Evolutionary conservation across 2,797 vertebrate genomes (phyloP).

Genomic region (Hemitrygon akajei): DNA sequence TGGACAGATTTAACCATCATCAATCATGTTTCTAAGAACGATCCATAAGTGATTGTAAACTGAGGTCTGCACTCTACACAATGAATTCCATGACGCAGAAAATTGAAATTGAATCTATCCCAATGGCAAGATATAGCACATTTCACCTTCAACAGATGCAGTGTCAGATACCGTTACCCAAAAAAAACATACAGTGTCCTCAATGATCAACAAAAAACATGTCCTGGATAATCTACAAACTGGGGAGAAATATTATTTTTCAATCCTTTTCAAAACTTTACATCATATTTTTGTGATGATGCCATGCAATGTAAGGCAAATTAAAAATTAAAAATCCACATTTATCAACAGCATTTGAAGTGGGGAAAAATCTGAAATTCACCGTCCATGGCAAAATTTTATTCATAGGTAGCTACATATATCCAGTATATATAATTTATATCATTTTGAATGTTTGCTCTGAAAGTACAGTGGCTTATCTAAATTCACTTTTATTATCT

Average conservation of each 20-base stretch:
- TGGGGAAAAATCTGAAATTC: background rate
- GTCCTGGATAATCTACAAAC: background rate
- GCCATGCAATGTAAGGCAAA: background rate
- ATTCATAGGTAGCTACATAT: no score
- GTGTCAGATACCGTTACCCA: background rate
- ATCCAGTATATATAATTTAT: background rate
- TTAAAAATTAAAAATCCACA: background rate
- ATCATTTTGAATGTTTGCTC: background rate
- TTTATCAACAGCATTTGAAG: background rate
- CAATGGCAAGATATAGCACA: background rate
- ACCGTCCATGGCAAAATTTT: background rate
- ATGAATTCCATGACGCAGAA: conserved; percentile 16
- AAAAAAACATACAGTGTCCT: background rate
- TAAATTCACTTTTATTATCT: no score
- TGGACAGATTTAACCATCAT: background rate
- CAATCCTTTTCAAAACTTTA: background rate
- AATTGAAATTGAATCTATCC: conserved; percentile 9
- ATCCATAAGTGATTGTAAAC: background rate
- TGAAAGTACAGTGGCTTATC: background rate
- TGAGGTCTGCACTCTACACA: background rate
- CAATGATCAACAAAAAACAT: no score
- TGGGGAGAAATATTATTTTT: background rate
- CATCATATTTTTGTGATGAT: background rate
- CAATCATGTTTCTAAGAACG: background rate
- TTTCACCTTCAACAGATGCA: conserved; percentile 10